These are phyloP conservation scores for Sebastes nivosus DNA, from an alignment of 2,797 vertebrate genomes.

Conservation along the genomic window DNA sequence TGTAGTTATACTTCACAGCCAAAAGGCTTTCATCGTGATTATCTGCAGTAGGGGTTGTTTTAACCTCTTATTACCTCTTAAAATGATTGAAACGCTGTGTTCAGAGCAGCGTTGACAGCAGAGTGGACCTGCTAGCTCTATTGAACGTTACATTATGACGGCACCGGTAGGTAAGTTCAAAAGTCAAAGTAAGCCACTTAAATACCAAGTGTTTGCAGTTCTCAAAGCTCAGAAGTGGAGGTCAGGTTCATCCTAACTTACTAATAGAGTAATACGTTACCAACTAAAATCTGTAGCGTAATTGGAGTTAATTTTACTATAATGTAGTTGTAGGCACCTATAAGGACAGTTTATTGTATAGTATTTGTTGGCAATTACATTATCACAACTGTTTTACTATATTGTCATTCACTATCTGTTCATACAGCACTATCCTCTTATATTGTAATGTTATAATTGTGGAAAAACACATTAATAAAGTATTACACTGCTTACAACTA, in stretches of 20 bases:
- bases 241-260: neutral
- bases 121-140: neutral
- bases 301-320: neutral
- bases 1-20: conserved; percentile 25
- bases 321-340: neutral
- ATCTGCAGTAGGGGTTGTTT: conserved; percentile 42
- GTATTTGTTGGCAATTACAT: neutral
- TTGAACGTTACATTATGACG: neutral
- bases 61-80: conserved; percentile 35
- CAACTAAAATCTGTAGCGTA: neutral
- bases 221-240: neutral
- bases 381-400: neutral
- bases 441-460: neutral
- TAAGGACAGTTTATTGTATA: neutral
- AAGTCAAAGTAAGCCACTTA: neutral
- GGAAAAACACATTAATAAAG: neutral
- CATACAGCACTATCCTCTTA: neutral
- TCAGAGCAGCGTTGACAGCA: neutral
- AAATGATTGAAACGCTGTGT: conserved; percentile 20
- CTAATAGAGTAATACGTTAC: neutral
- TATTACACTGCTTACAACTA: too few relatives aligned
- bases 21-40: conserved; percentile 51
- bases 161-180: neutral
- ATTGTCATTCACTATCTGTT: neutral
- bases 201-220: neutral